These are phyloP conservation scores for Acanthosepion lycidas DNA, from an alignment of 2,888 invertebrate species.

Conservation along the genomic window DNA sequence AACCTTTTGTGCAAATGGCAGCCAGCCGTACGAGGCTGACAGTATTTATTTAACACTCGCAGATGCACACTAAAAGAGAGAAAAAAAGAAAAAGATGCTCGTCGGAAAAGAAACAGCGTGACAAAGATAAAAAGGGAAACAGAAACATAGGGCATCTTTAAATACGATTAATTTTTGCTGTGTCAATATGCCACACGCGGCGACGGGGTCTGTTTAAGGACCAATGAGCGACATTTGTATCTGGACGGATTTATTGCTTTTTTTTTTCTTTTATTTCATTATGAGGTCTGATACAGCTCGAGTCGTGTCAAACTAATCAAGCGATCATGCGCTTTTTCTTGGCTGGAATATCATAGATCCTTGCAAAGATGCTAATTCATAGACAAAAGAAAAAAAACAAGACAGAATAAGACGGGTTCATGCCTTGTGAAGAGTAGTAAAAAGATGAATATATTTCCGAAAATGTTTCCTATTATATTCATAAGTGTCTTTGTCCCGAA, in stretches of 20 bases:
- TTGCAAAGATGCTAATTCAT: too few relatives aligned
- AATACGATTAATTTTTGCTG: conserved; percentile 23
- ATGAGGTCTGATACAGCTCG: neutral
- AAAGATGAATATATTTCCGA: too few relatives aligned
- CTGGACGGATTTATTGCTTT: neutral
- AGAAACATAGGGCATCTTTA: neutral
- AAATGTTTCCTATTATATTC: too few relatives aligned
- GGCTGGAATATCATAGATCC: neutral
- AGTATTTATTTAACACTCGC: neutral
- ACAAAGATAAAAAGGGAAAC: neutral
- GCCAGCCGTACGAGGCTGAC: neutral
- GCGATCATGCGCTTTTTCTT: neutral
- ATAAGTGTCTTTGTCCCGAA: too few relatives aligned
- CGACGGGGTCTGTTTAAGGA: neutral
- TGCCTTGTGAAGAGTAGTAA: too few relatives aligned
- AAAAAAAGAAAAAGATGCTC: neutral
- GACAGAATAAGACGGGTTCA: too few relatives aligned
- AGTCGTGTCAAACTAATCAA: neutral
- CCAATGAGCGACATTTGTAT: neutral
- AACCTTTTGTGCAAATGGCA: conserved; percentile 4
- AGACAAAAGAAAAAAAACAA: too few relatives aligned
- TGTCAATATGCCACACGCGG: neutral
- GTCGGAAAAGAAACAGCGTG: neutral
- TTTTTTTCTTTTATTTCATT: neutral
- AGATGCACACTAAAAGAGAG: neutral